phyloP scores from a whole-genome alignment of 2,888 invertebrate species.

The Drosophila flavopinicola region DNA sequence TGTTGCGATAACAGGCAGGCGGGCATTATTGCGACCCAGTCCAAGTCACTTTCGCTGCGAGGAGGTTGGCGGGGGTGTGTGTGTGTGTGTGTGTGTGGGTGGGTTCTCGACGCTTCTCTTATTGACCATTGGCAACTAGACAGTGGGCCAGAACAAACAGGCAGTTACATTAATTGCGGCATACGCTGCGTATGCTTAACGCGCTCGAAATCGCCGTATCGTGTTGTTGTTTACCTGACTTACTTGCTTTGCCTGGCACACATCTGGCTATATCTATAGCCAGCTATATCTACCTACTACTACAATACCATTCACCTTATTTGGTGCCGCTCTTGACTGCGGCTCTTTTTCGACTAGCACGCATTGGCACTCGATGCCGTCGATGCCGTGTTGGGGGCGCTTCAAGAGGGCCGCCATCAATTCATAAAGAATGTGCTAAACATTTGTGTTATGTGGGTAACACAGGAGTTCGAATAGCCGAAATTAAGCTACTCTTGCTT shows the following conservation, averaged over 20 bases:
- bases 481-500: slow-evolving; percentile 10
- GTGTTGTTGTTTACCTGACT: slow-evolving; percentile 35
- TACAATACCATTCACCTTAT: slow-evolving; percentile 45
- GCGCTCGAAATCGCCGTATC: slow-evolving; percentile 10
- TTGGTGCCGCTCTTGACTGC: slow-evolving; percentile 42
- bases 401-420: slow-evolving; percentile 38
- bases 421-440: slow-evolving; percentile 65
- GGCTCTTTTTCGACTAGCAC: slow-evolving; percentile 51
- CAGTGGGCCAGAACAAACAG: background rate
- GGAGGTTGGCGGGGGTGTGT: background rate
- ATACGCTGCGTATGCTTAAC: slow-evolving; percentile 65
- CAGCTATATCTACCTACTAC: slow-evolving; percentile 16
- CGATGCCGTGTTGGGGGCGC: slow-evolving; percentile 52
- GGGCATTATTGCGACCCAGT: slow-evolving; percentile 31
- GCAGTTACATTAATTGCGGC: slow-evolving; percentile 32
- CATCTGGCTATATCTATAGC: slow-evolving; percentile 21
- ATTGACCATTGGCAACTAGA: slow-evolving; percentile 25
- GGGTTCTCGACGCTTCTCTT: too few species aligned
- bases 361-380: slow-evolving; percentile 65
- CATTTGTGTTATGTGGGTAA: slow-evolving; percentile 12
- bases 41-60: slow-evolving; percentile 50
- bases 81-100: background rate
- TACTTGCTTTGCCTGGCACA: slow-evolving; percentile 50
- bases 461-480: background rate
- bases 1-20: slow-evolving; percentile 19